A percentile compares a stretch with the other conserved stretches of the same genome.
These are phyloP conservation scores for Anthopleura xanthogrammica DNA, from an alignment of 92 coral and sea anemone genomes.

Conservation along the genomic window DNA sequence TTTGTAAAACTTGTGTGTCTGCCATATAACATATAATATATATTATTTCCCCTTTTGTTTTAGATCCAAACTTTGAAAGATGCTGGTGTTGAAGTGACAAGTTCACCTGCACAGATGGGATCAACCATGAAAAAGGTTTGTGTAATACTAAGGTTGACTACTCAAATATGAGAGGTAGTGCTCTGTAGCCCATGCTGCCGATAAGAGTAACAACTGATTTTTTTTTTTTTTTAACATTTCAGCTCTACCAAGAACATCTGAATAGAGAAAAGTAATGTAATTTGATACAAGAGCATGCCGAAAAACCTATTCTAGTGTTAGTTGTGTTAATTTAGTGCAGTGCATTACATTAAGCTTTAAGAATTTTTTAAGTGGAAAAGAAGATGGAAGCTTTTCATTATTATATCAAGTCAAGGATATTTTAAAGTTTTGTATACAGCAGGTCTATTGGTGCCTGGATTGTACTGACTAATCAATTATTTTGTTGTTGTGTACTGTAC, in stretches of 20 bases:
- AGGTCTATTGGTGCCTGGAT: background rate
- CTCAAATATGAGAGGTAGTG: too few species aligned
- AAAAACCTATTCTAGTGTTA: background rate
- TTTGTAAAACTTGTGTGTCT: background rate
- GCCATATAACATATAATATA: too few species aligned
- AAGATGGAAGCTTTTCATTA: background rate
- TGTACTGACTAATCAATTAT: background rate
- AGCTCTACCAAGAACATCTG: background rate
- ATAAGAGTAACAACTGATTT: background rate
- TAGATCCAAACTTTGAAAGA: conserved; percentile 89
- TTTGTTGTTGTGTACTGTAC: conserved; percentile 7
- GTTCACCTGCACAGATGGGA: conserved; percentile 99
- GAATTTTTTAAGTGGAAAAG: background rate
- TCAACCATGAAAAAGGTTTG: conserved; percentile 81
- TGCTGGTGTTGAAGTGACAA: conserved; percentile 91
- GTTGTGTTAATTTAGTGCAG: conserved; percentile 25
- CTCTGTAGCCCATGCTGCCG: background rate
- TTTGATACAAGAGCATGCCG: background rate
- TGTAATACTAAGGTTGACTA: background rate
- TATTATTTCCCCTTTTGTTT: conserved; percentile 10
- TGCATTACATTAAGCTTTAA: background rate
- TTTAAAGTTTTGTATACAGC: background rate
- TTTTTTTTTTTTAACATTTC: background rate
- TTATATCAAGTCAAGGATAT: background rate
- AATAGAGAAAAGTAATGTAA: background rate